phyloP scores from a whole-genome alignment of 2,888 invertebrate species.

The Chymomyza procnemis region DNA sequence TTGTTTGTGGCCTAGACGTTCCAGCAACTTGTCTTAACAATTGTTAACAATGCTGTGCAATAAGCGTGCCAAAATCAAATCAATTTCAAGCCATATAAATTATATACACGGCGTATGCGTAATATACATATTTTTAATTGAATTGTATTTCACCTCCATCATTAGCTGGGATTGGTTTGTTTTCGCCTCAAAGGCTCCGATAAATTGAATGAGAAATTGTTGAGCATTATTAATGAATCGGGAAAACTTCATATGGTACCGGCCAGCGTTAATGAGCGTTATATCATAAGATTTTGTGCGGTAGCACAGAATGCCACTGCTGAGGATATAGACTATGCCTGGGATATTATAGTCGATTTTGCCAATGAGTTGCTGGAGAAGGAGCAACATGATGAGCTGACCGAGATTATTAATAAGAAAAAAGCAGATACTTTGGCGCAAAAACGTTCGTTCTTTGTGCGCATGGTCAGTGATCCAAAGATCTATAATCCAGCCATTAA shows the following conservation, averaged over 20 bases:
- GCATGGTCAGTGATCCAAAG: conserved; percentile 98
- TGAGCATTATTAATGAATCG: conserved; percentile 95
- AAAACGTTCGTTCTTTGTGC: conserved; percentile 96
- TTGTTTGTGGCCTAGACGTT: conserved; percentile 1
- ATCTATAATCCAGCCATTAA: conserved; percentile 95
- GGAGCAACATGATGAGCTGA: conserved; percentile 83
- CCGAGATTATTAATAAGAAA: conserved; percentile 86
- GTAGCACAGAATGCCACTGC: conserved; percentile 93
- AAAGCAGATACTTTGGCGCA: conserved; percentile 90
- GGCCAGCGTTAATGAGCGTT: conserved; percentile 91
- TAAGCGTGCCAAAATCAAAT: conserved; percentile 22
- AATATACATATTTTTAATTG: not conserved
- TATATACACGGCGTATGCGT: conserved; percentile 12
- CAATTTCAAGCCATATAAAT: not conserved
- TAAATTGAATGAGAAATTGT: conserved; percentile 92
- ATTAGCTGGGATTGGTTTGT: conserved; percentile 92
- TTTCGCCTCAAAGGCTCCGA: conserved; percentile 90
- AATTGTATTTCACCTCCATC: not conserved
- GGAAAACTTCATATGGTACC: conserved; percentile 98
- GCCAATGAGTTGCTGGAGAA: conserved; percentile 89
- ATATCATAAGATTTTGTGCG: conserved; percentile 95
- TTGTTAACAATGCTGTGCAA: conserved; percentile 11
- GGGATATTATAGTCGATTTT: conserved; percentile 90
- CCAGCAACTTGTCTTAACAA: conserved; percentile 3
- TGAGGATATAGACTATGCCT: conserved; percentile 90